Base-by-base conservation (phyloP, 2,888 invertebrate species). In the Sarcophaga caerulescens region DNA sequence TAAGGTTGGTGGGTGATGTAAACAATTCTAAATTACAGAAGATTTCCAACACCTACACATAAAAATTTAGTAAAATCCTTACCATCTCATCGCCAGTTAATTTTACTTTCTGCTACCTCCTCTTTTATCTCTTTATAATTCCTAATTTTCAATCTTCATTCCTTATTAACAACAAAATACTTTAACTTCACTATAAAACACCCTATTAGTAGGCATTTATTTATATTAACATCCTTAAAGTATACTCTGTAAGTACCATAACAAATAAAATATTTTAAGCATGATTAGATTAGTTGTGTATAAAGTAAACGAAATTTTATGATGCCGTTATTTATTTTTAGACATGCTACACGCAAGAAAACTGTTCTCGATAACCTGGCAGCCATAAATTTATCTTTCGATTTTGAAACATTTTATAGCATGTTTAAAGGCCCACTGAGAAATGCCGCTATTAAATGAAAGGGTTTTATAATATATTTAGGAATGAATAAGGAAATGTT, bases 261-360 rank as follows among this genome's bases (percentile, higher is more conserved):
- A 17, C 5, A n/a, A 21, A 52, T 69, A 23, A 19, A 65, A 71
- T 19, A 52, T 74, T 14, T 52, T 59, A 4, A 66, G 23, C 77
- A 44, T 75, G 84, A 79, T 84, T 84, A 59, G 79, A 75, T 75
- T 75, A 79, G 60, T 75, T 75, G 59, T 60, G 59, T 75, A 79
- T 70, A 84, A 84, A 80, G 80, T 70, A 70, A 84, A 80, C 65
- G 74, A 79, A 79, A 75, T 70, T 79, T 79, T 84, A 84, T 84
- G 79, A 19, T 25, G 11, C 17, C 52, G 17, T 52, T 14, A 14
- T 52, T 11, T 47, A 63, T 79, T 59, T 74, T 59, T 47, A 44
- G n/a, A 73, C 44, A 79, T 63, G n/a, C 12, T 57, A 23, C 3
- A 44, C 60, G 19, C 60, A n/a, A 21, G 17, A 44, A 71, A 70